Base-by-base conservation (phyloP, 1,140 invertebrate genomes). In the Drosophila nigromelanica region DNA sequence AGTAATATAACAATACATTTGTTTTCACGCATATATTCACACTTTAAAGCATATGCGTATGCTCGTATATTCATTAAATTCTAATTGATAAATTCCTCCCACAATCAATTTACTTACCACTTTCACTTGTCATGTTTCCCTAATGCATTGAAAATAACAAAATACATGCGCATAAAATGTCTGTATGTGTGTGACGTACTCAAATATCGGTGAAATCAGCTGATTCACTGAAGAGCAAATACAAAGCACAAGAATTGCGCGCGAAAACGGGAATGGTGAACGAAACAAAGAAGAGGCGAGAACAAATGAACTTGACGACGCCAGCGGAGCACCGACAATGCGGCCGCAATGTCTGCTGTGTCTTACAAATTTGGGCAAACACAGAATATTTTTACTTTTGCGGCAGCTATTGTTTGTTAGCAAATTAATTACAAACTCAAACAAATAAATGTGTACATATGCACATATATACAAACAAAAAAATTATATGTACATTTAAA, bases 341-440 rank as follows among this genome's bases (percentile, higher is more conserved):
- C 33, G 21, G 62, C 62, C 35, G 42, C 42, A 67, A 18, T 12
- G 40, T 37, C 59, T 4, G 24, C 43, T 30, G 21, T 27, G 14
- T 15, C 11, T 42, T 55, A 56, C 10, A 42, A 52, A 18, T 43
- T 54, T 18, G n/a, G 30, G 15, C 30, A 67, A 24, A 51, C 64
- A 59, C 42, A 12, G 48, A 51, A 71, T 73, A 63, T 81, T 63
- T 67, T 66, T 59, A 59, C 51, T 52, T 55, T 55, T 58, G 50
- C 70, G 59, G 48, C 48, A 59, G 48, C 50, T 64, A 74, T 71
- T 86, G 73, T 82, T 82, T 78, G 52, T 63, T 51, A 48, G 35
- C 75, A 76, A 68, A 82, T 87, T 87, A 86, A 87, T 86, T 86
- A 82, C 68, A 66, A 86, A 68, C 55, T 78, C 68, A 87, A 81